Evolutionary conservation across 2,888 invertebrate genomes (phyloP).

Genomic region (Sipunculus nudus): DNA sequence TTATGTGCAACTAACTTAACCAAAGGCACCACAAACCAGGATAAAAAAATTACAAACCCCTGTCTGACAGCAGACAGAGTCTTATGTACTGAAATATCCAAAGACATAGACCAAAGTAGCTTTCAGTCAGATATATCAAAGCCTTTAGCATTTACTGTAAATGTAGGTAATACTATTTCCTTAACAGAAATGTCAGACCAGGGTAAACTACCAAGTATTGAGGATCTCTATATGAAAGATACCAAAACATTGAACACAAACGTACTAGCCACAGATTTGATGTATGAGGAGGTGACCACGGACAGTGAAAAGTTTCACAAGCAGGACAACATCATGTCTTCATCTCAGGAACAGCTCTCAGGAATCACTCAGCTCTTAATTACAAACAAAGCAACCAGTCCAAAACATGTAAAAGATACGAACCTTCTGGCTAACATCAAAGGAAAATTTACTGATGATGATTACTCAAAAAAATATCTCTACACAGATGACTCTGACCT

Average conservation of each 20-base stretch:
- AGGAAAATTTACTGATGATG: conserved; percentile 37
- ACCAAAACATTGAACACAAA: conserved; percentile 73
- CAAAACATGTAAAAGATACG: conserved; percentile 67
- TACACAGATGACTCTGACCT: conserved; percentile 11
- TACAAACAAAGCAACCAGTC: conserved; percentile 4
- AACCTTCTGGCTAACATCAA: conserved; percentile 65
- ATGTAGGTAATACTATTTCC: no score
- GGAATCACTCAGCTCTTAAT: not conserved
- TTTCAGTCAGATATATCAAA: no score
- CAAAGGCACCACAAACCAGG: no score
- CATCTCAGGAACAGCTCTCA: conserved; percentile 27
- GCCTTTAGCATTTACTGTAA: no score
- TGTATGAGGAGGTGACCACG: conserved; percentile 69
- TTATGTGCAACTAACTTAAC: no score
- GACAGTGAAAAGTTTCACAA: conserved; percentile 72
- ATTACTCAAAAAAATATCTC: conserved; percentile 26
- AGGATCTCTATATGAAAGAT: conserved; percentile 71
- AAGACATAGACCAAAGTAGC: no score
- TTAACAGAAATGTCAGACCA: no score
- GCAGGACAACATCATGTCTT: conserved; percentile 65
- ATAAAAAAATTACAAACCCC: no score
- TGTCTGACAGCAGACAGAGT: no score
- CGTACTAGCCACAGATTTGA: conserved; percentile 63
- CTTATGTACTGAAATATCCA: no score
- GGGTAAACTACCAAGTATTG: conserved; percentile 50